Evolutionary conservation across 2,888 invertebrate genomes (phyloP), one percentile per base, ranked within the genome.

Genomic region (Chaitophorus viminalis): DNA sequence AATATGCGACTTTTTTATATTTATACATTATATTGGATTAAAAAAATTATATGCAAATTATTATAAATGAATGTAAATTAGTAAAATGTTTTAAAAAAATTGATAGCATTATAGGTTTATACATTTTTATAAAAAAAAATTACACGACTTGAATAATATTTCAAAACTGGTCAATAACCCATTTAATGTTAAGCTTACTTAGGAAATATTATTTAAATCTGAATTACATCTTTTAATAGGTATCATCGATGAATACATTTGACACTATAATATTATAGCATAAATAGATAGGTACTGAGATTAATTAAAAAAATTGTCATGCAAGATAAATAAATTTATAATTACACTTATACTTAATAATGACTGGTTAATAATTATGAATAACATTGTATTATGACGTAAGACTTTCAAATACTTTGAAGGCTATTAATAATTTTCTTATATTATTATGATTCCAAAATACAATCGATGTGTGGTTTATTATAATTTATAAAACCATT

Each of bases 401-500:
- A 81, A 68, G 68, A 8, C 5, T 5, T 25, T 81, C 46, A 21
- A n/a, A 29, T 3, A 31, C 25, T 68, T 46, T 29, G 68, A 81
- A 81, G 68, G 68, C 29, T 81, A 39, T 68, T 81, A 39, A 68
- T n/a, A 60, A 36, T 60, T 79, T 79, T 79, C 17, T 33, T 17
- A 17, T 33, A 54, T 31, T 70, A 31, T 1, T 31, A 70, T 31
- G 4, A 70, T 31, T 70, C 17, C 29, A 70, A 31, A 70, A 21
- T 70, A 31, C 70, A 31, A 21, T 18, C 8, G 36, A 54, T 33
- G 33, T 8, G 36, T 60, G 60, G 17, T 36, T 79, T 79, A 79
- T 65, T 17, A 78, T 25, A 68, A 68, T 25, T 25, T 25, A 29
- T n/a, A 21, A 77, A 77, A 54, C 52, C 21, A 78, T 54, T 54